Evolutionary conservation across 30 jellyfish, hydroid and myxozoan genomes (phyloP), one percentile per base, ranked within the genome.

Genomic region (Clytia hemisphaerica): DNA sequence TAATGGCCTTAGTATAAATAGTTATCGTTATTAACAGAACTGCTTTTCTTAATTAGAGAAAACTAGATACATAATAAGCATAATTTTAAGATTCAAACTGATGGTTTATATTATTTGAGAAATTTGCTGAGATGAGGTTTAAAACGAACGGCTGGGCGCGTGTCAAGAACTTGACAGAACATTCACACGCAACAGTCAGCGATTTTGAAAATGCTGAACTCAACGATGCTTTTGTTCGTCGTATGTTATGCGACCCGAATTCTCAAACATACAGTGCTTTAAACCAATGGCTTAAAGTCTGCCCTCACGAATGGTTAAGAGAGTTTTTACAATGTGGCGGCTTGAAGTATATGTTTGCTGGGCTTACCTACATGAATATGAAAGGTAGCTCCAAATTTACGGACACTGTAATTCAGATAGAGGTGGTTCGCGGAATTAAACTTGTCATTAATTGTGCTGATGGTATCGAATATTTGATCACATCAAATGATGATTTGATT

Each of bases 371-470:
- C 21, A 64, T 77, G 89, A 65, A 78, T 3, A 80, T 37, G 47
- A 72, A 88, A 42, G 38, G 80, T 29, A 53, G 46, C 74, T 45
- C 76, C 14, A 84, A 58, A 45, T 77, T 84, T 58, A 76, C 88
- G 7, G 95, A 84, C 54, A 85, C 95, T 9, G 95, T 84, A 2
- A 27, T 84, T 65, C 93, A 84, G 62, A 36, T 84, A 4, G 93
- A 84, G 27, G 29, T 84, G 61, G 74, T 53, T 16, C 74, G 83
- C 21, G 69, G 93, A 62, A 84, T 84, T 55, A 84, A 84, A 57
- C 72, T 82, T 6, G 88, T 84, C 34, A 47, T 84, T 49, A 84
- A 84, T 65, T 63, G 93, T n/a, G 66, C 65, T 24, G 82, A 61
- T 63, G 95, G 95, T 14, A 84, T 84, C 84, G 95, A 84, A 26